Base-by-base conservation (phyloP, 2,797 vertebrate species). In the Loris lydekkerianus region DNA sequence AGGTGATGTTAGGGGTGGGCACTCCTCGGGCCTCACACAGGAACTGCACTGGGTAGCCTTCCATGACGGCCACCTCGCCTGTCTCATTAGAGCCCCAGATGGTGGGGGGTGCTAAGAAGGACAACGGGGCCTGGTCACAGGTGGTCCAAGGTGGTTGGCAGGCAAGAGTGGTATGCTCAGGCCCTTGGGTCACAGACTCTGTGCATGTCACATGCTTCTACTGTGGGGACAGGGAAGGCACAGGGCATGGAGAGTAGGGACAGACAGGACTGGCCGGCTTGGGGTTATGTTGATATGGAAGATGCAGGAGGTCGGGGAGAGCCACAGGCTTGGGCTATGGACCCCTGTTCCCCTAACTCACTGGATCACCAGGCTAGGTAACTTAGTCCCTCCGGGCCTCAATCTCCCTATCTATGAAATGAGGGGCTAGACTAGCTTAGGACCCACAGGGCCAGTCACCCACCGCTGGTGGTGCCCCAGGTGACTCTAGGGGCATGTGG, bases 11-110 rank as follows among this genome's bases (percentile, higher is more conserved):
- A 67, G 99, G 99, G 11, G 93, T 20, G 1, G 99, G 99, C 1
- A 97, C 98, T 4, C 99, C 99, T 58, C 98, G 98, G 0, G 98
- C 98, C 58, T 99, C 99, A 56, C 99, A 99, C 81, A 98, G 97
- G 13, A 99, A 98, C 77, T 98, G 98, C 25, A 97, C 97, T 2
- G 98, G 96, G 86, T 98, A 99, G 23, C 99, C 99, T 86, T 99
- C 97, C 91, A 99, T 98, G 97, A 99, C 98, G 0, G 98, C 98
- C 96, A 99, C 98, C 94, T 99, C 98, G 0, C 98, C 97, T 3
- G 98, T 98, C 96, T 98, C 99, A 7, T 96, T 98, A 8, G 98
- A 98, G 11, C 98, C 98, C 96, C 97, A 98, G 96, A 99, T 99
- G 91, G 96, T 97, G 8, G 99, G 99, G 29, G 99, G 98, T 27